phyloP scores from a whole-genome alignment of 2,113 vertebrate species.

The Potamarius usumacintae region DNA sequence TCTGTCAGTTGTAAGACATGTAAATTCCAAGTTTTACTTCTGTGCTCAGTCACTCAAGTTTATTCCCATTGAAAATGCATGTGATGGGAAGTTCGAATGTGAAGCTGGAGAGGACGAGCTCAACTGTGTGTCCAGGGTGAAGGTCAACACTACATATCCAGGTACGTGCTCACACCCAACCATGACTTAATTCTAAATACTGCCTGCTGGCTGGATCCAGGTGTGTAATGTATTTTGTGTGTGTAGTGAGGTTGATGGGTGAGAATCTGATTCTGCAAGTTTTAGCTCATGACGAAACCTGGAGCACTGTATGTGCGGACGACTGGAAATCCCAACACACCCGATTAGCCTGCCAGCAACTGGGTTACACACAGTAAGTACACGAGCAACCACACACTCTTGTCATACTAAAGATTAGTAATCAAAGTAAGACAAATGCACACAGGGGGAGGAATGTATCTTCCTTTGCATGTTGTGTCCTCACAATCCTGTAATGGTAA shows the following conservation, averaged over 20 bases:
- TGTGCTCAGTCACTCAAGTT: slow-evolving; percentile 70
- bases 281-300: slow-evolving; percentile 50
- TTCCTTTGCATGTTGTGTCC: background rate
- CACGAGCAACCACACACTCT: background rate
- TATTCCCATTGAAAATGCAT: slow-evolving; percentile 59
- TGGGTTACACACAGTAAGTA: slow-evolving; percentile 76
- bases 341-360: slow-evolving; percentile 69
- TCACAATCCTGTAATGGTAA: background rate
- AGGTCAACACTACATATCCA: slow-evolving; percentile 39
- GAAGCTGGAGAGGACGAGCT: slow-evolving; percentile 69
- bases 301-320: slow-evolving; percentile 73
- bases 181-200: background rate
- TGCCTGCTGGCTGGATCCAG: background rate
- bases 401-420: background rate
- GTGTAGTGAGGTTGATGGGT: slow-evolving; percentile 56
- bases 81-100: slow-evolving; percentile 71
- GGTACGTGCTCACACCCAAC: background rate
- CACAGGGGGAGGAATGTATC: too few species aligned
- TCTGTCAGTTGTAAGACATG: slow-evolving; percentile 65
- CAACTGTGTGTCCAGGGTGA: slow-evolving; percentile 62
- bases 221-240: background rate
- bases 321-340: slow-evolving; percentile 69
- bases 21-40: slow-evolving; percentile 71
- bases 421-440: background rate
- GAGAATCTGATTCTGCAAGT: slow-evolving; percentile 75